Conservation (phyloP, 2,797 vertebrate genomes). For the Alosa sapidissima region DNA sequence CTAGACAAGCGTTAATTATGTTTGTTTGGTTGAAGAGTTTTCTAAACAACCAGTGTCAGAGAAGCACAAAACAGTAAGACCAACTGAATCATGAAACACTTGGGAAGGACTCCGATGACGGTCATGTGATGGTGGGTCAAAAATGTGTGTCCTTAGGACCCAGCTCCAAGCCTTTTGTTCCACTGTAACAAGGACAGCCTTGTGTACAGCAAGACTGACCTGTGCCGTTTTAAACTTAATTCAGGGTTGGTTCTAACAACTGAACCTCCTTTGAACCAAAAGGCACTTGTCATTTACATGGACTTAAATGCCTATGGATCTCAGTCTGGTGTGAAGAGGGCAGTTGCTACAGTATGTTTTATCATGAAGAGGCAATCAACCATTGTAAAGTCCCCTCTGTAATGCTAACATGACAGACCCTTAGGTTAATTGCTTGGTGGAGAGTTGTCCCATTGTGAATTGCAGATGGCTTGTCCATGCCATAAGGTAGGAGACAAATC, state of each 20-base stretch:
- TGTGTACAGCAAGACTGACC: slow-evolving; percentile 5
- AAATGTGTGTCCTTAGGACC: slow-evolving; percentile 1
- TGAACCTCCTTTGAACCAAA: background rate
- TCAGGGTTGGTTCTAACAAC: background rate
- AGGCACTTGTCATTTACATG: background rate
- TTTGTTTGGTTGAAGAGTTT: background rate
- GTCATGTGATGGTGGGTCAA: slow-evolving; percentile 10
- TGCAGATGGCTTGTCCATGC: slow-evolving; percentile 19
- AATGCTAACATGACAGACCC: slow-evolving; percentile 16
- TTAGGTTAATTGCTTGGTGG: slow-evolving; percentile 40
- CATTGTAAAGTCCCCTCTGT: background rate
- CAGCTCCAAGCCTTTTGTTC: slow-evolving; percentile 12
- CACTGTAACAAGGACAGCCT: background rate
- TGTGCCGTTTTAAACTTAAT: background rate
- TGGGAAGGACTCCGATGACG: background rate
- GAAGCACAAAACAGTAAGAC: background rate
- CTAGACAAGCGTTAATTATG: background rate
- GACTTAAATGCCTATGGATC: background rate
- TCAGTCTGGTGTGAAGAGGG: background rate
- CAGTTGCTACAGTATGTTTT: background rate
- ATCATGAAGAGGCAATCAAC: background rate
- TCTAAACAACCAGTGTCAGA: background rate
- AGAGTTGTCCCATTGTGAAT: slow-evolving; percentile 41
- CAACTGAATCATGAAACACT: background rate
- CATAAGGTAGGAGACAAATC: slow-evolving; percentile 37